phyloP scores from a whole-genome alignment of 2,113 vertebrate species.

The Crotophaga sulcirostris region DNA sequence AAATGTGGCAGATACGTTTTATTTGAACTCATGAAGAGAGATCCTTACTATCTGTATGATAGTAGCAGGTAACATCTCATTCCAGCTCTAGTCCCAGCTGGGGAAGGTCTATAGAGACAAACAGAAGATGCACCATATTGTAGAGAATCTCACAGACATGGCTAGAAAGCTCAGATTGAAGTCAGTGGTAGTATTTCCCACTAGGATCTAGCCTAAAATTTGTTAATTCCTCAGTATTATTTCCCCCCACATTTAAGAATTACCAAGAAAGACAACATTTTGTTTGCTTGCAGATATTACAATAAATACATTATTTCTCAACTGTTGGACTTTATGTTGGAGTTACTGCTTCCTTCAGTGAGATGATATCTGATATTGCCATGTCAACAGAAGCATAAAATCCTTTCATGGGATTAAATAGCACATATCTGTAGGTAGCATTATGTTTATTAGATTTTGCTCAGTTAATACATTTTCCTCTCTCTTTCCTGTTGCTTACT shows the following conservation, averaged over 20 bases:
- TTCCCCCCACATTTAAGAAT: neutral
- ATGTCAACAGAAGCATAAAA: slow-evolving; percentile 32
- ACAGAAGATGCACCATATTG: rapidly evolving
- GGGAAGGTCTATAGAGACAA: neutral
- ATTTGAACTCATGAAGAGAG: neutral
- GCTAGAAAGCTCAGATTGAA: neutral
- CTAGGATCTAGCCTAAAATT: neutral
- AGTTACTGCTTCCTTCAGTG: neutral
- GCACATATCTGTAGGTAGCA: slow-evolving; percentile 16
- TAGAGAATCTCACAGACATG: neutral
- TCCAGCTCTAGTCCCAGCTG: neutral
- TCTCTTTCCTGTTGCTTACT: slow-evolving; percentile 29
- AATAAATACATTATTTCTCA: slow-evolving; percentile 19
- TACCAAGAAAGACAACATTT: neutral
- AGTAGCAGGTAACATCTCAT: neutral
- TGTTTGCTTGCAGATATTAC: neutral
- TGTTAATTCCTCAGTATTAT: neutral
- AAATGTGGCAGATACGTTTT: neutral
- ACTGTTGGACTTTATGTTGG: neutral
- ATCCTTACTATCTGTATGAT: neutral
- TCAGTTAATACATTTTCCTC: slow-evolving; percentile 30
- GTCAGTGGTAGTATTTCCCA: neutral
- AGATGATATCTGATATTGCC: neutral
- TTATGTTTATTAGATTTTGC: slow-evolving; percentile 49
- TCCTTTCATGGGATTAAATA: slow-evolving; percentile 34